Conservation (phyloP, 2,888 invertebrate genomes). For the Patella pellucida region DNA sequence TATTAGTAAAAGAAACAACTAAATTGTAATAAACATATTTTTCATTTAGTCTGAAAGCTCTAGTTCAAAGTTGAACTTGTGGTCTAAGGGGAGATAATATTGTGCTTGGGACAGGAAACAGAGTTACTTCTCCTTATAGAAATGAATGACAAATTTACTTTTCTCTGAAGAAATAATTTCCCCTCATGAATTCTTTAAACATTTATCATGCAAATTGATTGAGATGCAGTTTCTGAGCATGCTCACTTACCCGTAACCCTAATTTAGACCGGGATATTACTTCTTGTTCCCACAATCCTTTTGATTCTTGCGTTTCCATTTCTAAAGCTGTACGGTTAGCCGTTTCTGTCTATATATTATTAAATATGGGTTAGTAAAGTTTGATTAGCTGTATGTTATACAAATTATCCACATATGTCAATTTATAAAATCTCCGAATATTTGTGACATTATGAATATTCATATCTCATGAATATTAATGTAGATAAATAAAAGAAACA, state of each 20-base stretch:
- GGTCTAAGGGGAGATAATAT: neutral
- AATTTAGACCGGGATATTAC: constrained; percentile 64
- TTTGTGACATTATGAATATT: too few relatives aligned
- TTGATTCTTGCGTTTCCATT: constrained; percentile 63
- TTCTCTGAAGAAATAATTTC: neutral
- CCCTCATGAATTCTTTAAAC: too few relatives aligned
- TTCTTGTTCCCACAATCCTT: constrained; percentile 65
- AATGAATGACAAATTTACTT: neutral
- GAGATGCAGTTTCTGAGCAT: neutral
- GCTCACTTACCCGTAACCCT: constrained; percentile 61
- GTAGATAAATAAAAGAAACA: too few relatives aligned
- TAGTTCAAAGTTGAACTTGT: neutral
- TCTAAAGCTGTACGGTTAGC: constrained; percentile 49
- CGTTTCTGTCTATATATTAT: constrained; percentile 53
- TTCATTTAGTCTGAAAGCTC: too few relatives aligned
- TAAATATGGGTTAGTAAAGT: too few relatives aligned
- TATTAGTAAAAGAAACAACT: too few relatives aligned
- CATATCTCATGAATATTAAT: too few relatives aligned
- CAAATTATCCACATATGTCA: too few relatives aligned
- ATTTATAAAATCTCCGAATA: too few relatives aligned
- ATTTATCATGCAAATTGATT: neutral
- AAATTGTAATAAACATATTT: too few relatives aligned
- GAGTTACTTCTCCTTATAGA: neutral
- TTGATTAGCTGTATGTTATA: too few relatives aligned
- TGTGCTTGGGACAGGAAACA: neutral